phyloP scores from a whole-genome alignment of 2,888 invertebrate species.

The Willowsia nigromaculata region DNA sequence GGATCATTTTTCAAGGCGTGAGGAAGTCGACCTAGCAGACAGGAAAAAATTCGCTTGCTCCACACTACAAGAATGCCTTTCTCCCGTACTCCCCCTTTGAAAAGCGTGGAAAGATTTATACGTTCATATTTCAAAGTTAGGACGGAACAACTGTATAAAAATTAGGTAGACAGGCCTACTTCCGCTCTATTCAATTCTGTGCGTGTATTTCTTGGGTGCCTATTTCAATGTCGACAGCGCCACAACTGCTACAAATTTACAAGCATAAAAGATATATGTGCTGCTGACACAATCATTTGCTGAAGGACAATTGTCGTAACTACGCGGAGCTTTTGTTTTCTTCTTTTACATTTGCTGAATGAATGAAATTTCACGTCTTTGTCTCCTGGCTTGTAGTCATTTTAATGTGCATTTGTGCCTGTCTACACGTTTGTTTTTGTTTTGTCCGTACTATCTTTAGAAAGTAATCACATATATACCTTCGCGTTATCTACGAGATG shows the following conservation, averaged over 20 bases:
- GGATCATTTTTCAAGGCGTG: conserved; percentile 1
- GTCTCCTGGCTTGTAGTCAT: background rate
- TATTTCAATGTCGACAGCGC: background rate
- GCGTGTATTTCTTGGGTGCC: background rate
- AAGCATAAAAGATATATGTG: background rate
- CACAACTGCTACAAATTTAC: background rate
- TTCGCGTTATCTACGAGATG: background rate
- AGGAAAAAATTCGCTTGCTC: background rate
- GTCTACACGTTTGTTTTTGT: background rate
- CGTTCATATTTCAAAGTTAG: conserved; percentile 56
- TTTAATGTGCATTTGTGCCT: background rate
- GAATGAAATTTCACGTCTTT: background rate
- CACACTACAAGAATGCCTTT: background rate
- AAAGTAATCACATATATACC: too few relatives aligned
- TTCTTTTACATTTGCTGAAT: background rate
- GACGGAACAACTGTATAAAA: background rate
- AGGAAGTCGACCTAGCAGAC: conserved; percentile 32
- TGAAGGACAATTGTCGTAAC: background rate
- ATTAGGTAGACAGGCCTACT: conserved; percentile 22
- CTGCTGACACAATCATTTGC: conserved; percentile 8
- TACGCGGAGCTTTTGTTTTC: background rate
- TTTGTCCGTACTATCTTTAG: background rate
- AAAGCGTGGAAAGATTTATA: conserved; percentile 40
- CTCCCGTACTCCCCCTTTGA: background rate
- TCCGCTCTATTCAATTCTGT: conserved; percentile 10